Conservation (phyloP, 2,797 vertebrate genomes). For the Vultur gryphus region DNA sequence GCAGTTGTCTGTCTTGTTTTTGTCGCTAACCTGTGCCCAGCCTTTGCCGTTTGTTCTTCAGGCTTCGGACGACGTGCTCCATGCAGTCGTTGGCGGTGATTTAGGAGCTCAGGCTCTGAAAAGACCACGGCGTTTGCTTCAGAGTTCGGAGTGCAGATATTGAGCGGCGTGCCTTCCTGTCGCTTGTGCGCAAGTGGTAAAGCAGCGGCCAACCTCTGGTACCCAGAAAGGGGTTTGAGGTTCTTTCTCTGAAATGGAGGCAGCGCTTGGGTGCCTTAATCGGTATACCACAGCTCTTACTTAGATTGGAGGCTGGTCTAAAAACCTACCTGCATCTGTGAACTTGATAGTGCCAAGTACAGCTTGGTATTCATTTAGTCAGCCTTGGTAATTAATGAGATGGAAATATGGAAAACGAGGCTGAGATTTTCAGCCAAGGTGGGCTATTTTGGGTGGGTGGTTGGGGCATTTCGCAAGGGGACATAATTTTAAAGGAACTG, state of each 20-base stretch:
- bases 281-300: background rate
- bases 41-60: background rate
- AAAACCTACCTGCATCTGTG: background rate
- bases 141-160: background rate
- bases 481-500: background rate
- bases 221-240: background rate
- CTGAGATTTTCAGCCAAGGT: background rate
- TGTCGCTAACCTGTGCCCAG: background rate
- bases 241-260: background rate
- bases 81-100: fast-evolving
- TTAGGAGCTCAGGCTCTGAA: background rate
- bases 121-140: background rate
- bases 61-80: background rate
- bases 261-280: background rate
- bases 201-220: background rate
- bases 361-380: background rate
- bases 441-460: background rate
- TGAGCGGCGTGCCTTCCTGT: background rate
- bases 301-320: background rate
- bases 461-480: background rate
- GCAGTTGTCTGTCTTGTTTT: background rate
- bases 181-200: background rate
- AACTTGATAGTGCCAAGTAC: background rate
- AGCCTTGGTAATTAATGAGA: background rate
- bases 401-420: background rate